Evolutionary conservation across 2,113 vertebrate species (phyloP).

Genomic region (Elephantulus edwardii): DNA sequence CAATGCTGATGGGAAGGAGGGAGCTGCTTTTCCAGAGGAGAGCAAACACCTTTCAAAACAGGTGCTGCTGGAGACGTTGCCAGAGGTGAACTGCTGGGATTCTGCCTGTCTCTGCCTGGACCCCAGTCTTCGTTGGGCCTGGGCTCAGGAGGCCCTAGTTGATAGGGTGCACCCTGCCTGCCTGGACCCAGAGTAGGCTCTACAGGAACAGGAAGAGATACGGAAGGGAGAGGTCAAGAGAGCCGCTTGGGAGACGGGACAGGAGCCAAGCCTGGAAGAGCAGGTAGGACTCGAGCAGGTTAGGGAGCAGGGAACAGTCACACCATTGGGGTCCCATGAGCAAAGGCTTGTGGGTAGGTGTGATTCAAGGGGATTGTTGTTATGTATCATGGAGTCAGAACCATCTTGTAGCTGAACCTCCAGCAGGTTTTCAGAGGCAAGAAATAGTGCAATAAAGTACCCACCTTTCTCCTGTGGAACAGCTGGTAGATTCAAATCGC

Average conservation of each 20-base stretch:
- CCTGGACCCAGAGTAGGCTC: not conserved
- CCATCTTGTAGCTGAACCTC: no score
- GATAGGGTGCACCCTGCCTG: not conserved
- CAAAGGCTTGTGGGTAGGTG: not conserved
- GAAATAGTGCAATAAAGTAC: no score
- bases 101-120: not conserved
- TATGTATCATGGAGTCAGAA: no score
- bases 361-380: no score
- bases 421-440: no score
- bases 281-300: conserved; percentile 21
- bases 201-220: conserved; percentile 5
- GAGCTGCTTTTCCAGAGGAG: conserved; percentile 35
- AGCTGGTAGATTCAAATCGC: no score
- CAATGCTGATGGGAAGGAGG: not conserved
- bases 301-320: not conserved
- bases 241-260: not conserved
- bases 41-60: conserved; percentile 56
- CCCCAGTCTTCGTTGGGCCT: not conserved
- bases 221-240: not conserved
- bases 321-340: no score
- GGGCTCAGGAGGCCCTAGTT: not conserved
- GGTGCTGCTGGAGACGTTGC: conserved; percentile 56
- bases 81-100: not conserved
- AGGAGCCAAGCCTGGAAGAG: not conserved
- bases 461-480: no score